Evolutionary conservation across 2,888 invertebrate genomes (phyloP), one percentile per base, ranked within the genome.

Genomic region (Nasonia oneida): DNA sequence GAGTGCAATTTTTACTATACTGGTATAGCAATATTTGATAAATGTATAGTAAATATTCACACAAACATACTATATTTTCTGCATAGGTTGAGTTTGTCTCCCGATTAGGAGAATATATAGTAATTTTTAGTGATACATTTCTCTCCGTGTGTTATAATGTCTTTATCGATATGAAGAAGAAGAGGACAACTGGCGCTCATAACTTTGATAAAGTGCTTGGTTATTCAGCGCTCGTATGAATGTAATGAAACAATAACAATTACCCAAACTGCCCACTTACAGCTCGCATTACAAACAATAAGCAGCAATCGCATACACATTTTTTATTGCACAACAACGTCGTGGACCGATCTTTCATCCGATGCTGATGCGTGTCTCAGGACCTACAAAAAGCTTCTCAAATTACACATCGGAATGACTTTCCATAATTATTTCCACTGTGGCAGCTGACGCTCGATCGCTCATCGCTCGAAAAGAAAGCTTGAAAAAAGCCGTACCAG

Each of bases 351-450:
- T 33, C 67, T 33, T 67, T 67, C 67, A 29, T 67, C 15, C 14
- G n/a, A 64, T 4, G 47, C 50, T 53, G 37, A 37, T 37, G 33
- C 70, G 37, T 8, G 14, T 67, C 23, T 14, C 67, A 3, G 12
- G 29, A 3, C n/a, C 0, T 23, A 10, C 12, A 70, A 70, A 76
- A 57, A 57, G 42, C 42, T 23, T 29, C 37, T 42, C 53, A 82
- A 81, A 75, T 81, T 70, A 39, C 77, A 15, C 57, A 18, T 71
- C 33, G 74, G 50, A 79, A 84, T 79, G 42, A 70, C 84, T 81
- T 84, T 80, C 67, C 76, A 84, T 81, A 84, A 76, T 84, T 80
- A 80, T 84, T 74, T 75, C 29, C 50, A 50, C 10, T 14, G 75
- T 14, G 14, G 61, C 39, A 42, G 47, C 84, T 78, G 78, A 83